phyloP scores from a whole-genome alignment of 1,140 invertebrate species.

The Trichogramma pretiosum region DNA sequence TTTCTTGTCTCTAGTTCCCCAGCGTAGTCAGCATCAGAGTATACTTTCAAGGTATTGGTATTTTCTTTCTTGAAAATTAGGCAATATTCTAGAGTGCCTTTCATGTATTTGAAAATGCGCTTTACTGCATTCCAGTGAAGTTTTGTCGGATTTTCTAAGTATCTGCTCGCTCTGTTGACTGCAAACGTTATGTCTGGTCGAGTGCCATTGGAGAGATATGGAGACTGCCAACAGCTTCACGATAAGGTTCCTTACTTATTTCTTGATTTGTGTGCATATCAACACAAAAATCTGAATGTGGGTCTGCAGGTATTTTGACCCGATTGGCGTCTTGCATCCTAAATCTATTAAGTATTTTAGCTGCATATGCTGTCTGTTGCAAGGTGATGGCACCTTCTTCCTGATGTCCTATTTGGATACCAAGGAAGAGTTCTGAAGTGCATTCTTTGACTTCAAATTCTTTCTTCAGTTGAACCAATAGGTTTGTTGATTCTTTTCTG shows the following conservation, averaged over 20 bases:
- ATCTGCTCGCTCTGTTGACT: constrained; percentile 28
- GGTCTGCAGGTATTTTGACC: constrained; percentile 7
- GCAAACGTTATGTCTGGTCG: constrained; percentile 43
- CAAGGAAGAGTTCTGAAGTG: constrained; percentile 13
- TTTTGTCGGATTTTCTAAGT: constrained; percentile 16
- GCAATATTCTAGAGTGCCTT: constrained; percentile 21
- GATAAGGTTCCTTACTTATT: constrained; percentile 21
- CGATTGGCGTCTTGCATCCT: constrained; percentile 9
- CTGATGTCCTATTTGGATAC: constrained; percentile 15
- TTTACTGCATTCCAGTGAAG: constrained; percentile 19
- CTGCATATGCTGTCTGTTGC: constrained; percentile 13
- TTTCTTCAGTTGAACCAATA: constrained; percentile 8
- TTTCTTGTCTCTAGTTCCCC: constrained; percentile 13
- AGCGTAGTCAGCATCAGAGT: constrained; percentile 26
- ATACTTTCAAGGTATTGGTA: constrained; percentile 5
- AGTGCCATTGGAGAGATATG: constrained; percentile 39
- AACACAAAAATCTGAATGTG: constrained; percentile 4
- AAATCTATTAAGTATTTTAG: constrained; percentile 14
- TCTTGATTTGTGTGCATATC: background rate
- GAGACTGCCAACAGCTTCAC: constrained; percentile 36
- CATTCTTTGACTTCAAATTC: constrained; percentile 14
- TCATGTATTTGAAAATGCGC: constrained; percentile 26
- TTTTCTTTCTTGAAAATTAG: constrained; percentile 12
- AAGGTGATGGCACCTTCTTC: constrained; percentile 12
- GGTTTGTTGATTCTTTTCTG: background rate